Percentiles rank a stretch among this genome's conserved stretches.
phyloP scores from a whole-genome alignment of 2,888 invertebrate species.

The Drosophila atripex region DNA sequence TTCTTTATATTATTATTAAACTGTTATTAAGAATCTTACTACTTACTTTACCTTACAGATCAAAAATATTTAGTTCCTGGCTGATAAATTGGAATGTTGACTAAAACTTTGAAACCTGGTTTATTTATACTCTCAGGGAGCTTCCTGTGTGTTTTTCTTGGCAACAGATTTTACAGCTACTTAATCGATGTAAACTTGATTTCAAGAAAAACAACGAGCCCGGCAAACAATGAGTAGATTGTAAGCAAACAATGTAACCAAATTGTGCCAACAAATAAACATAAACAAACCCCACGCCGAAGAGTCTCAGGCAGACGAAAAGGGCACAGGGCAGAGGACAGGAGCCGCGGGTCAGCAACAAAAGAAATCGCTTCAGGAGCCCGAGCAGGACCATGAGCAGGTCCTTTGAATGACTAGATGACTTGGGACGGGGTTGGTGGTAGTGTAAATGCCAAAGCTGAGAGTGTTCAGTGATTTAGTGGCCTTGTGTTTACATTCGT shows the following conservation, averaged over 20 bases:
- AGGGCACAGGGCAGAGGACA: conserved; percentile 10
- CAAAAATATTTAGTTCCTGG: neutral
- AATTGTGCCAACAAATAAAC: conserved; percentile 78
- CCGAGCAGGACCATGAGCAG: conserved; percentile 41
- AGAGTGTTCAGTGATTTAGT: conserved; percentile 77
- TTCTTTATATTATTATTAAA: neutral
- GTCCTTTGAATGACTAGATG: conserved; percentile 26
- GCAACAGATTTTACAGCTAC: conserved; percentile 65
- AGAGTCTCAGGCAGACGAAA: conserved; percentile 4
- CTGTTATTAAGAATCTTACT: neutral
- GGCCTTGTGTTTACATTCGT: conserved; percentile 59
- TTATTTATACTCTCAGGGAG: conserved; percentile 8
- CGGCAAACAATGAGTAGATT: conserved; percentile 60
- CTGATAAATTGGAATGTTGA: neutral
- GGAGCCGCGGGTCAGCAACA: conserved; percentile 67
- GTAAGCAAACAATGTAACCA: conserved; percentile 78
- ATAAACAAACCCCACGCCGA: conserved; percentile 66
- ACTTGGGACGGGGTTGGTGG: conserved; percentile 18
- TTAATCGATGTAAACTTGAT: conserved; percentile 74
- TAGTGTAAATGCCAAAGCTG: conserved; percentile 69
- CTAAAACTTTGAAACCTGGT: neutral
- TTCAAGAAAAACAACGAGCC: conserved; percentile 48
- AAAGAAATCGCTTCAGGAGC: conserved; percentile 60
- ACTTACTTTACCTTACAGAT: neutral
- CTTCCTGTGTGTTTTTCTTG: conserved; percentile 53